These are phyloP conservation scores for Oryzias woworae DNA, from an alignment of 2,113 vertebrate species.

Conservation along the genomic window DNA sequence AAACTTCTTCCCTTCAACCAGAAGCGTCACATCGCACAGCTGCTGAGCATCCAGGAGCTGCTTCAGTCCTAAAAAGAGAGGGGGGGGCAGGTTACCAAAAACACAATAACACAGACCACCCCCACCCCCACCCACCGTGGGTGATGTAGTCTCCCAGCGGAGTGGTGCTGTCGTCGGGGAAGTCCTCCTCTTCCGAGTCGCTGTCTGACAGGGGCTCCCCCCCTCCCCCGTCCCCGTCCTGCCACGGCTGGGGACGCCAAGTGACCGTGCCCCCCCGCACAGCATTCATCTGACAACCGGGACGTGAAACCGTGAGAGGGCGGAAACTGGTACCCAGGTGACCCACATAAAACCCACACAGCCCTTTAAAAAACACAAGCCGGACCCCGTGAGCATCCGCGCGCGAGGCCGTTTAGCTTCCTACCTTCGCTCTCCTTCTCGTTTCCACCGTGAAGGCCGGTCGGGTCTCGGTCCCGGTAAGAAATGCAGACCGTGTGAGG, in stretches of 20 bases:
- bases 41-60: constrained; percentile 82
- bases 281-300: constrained; percentile 71
- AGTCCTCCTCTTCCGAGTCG: constrained; percentile 83
- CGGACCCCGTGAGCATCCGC: neutral
- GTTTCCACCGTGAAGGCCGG: constrained; percentile 72
- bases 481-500: constrained; percentile 25
- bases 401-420: neutral
- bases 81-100: neutral
- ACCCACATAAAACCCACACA: constrained; percentile 10
- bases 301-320: neutral
- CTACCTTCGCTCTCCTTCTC: constrained; percentile 73
- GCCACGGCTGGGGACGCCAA: constrained; percentile 81
- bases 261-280: constrained; percentile 72
- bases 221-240: constrained; percentile 76
- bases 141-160: constrained; percentile 80
- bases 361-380: neutral
- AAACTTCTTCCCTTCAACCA: constrained; percentile 82
- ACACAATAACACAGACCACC: neutral
- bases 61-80: constrained; percentile 70
- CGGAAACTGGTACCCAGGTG: neutral
- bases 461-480: constrained; percentile 35
- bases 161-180: constrained; percentile 80
- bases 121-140: constrained; percentile 65
- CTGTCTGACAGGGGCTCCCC: constrained; percentile 81
- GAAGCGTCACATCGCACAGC: constrained; percentile 81